A percentile compares a stretch with the other conserved stretches of the same genome.
Conservation (phyloP, 2,113 vertebrate genomes). For the Caloenas nicobarica region DNA sequence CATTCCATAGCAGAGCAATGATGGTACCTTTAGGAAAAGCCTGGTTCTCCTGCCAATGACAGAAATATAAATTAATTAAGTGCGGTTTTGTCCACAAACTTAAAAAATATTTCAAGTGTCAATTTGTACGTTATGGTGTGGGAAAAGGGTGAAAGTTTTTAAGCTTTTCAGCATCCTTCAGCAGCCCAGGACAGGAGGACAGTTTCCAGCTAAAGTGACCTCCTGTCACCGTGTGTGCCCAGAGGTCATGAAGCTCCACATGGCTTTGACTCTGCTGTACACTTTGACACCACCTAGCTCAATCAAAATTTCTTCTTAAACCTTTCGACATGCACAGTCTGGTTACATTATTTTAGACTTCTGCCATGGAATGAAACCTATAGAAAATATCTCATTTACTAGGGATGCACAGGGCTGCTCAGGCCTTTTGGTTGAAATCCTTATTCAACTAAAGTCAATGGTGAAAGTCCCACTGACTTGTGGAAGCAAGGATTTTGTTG, state of each 20-base stretch:
- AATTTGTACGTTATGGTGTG: not conserved
- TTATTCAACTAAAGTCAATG: not conserved
- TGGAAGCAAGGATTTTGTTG: not conserved
- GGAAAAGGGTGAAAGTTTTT: not conserved
- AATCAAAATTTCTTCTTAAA: not conserved
- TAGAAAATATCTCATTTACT: not conserved
- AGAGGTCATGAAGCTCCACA: not conserved
- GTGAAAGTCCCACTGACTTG: not conserved
- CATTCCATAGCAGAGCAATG: slow-evolving; percentile 66
- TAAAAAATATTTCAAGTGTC: not conserved
- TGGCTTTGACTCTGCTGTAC: not conserved
- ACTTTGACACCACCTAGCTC: not conserved
- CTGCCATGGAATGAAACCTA: not conserved
- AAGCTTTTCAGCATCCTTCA: not conserved
- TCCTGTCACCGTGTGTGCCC: not conserved
- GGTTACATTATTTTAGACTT: not conserved
- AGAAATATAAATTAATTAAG: not conserved
- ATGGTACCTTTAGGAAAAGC: slow-evolving; percentile 40
- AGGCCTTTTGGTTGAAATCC: not conserved
- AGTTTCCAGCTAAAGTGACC: not conserved
- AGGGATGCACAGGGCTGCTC: not conserved
- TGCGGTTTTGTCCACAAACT: not conserved
- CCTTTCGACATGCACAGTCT: not conserved
- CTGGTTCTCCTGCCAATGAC: slow-evolving; percentile 49
- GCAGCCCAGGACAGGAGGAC: not conserved